Evolutionary conservation across 2,113 vertebrate species (phyloP).

Genomic region (Podiceps cristatus): DNA sequence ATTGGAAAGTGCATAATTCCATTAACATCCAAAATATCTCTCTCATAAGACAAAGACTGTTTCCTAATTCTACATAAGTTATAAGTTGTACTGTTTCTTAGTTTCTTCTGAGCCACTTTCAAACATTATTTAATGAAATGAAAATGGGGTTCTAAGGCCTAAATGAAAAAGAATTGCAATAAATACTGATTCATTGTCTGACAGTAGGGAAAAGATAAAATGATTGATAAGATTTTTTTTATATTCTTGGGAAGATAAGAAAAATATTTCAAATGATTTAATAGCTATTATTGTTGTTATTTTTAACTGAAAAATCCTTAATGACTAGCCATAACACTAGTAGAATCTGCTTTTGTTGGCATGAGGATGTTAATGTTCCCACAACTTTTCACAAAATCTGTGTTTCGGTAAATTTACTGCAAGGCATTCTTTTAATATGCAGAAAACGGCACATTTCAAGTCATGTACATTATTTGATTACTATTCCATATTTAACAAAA

Average conservation of each 20-base stretch:
- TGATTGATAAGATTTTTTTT: conserved; percentile 35
- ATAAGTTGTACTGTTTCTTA: not conserved
- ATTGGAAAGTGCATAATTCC: not conserved
- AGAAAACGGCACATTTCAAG: conserved; percentile 48
- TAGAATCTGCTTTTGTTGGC: conserved; percentile 27
- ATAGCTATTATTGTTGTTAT: conserved; percentile 22
- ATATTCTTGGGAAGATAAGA: not conserved
- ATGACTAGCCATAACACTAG: not conserved
- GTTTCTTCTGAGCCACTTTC: not conserved
- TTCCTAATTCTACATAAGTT: not conserved
- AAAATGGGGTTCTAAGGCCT: not conserved
- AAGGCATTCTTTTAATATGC: conserved; percentile 54
- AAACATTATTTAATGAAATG: not conserved
- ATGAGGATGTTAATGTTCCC: conserved; percentile 32
- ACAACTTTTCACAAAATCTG: conserved; percentile 56
- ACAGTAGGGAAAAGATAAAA: not conserved
- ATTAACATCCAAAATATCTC: not conserved
- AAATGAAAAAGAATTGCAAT: conserved; percentile 29
- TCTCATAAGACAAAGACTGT: not conserved
- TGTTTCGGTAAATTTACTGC: conserved; percentile 49
- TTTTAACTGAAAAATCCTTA: conserved; percentile 49
- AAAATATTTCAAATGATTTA: conserved; percentile 25
- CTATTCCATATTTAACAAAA: conserved; percentile 55
- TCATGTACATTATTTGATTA: conserved; percentile 40
- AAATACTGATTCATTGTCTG: conserved; percentile 23